Percentiles rank a stretch among this genome's conserved stretches.
Conservation (phyloP, 2,888 invertebrate genomes). For the Thalpophila matura region DNA sequence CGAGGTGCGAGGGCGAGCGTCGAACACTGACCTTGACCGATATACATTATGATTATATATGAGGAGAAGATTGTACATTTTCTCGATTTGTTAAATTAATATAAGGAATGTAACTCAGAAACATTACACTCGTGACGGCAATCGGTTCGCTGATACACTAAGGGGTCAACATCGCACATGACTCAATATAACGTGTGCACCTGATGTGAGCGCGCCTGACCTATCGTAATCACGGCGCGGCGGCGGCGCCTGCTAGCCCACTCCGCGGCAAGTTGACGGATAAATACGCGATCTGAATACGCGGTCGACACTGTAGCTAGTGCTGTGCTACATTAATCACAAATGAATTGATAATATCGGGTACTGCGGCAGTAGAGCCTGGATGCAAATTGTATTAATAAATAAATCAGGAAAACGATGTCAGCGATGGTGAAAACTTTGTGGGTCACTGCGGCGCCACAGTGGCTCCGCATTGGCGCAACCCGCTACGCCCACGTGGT, state of each 20-base stretch:
- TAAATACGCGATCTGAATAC: conserved; percentile 21
- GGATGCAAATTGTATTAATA: background rate
- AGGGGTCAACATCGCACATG: conserved; percentile 33
- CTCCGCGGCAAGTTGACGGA: conserved; percentile 18
- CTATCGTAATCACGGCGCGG: background rate
- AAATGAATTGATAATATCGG: background rate
- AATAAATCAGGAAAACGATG: background rate
- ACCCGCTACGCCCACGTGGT: conserved; percentile 25
- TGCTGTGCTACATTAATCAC: background rate
- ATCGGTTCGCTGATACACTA: conserved; percentile 29
- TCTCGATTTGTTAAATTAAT: conserved; percentile 10
- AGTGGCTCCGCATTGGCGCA: background rate
- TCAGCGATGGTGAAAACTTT: too few species aligned
- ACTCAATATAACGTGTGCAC: conserved; percentile 19
- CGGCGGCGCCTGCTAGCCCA: background rate
- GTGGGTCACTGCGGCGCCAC: background rate
- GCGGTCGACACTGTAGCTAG: background rate
- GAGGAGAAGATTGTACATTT: conserved; percentile 40
- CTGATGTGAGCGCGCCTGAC: conserved; percentile 11
- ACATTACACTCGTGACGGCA: conserved; percentile 18
- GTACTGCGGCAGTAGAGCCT: too few species aligned
- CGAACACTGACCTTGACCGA: conserved; percentile 58
- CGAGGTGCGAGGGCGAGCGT: conserved; percentile 40
- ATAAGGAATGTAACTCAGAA: conserved; percentile 11
- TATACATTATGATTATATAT: conserved; percentile 52